A percentile compares a stretch with the other conserved stretches of the same genome.
Conservation (phyloP, 1,140 invertebrate genomes). For the Brachionus calyciflorus region DNA sequence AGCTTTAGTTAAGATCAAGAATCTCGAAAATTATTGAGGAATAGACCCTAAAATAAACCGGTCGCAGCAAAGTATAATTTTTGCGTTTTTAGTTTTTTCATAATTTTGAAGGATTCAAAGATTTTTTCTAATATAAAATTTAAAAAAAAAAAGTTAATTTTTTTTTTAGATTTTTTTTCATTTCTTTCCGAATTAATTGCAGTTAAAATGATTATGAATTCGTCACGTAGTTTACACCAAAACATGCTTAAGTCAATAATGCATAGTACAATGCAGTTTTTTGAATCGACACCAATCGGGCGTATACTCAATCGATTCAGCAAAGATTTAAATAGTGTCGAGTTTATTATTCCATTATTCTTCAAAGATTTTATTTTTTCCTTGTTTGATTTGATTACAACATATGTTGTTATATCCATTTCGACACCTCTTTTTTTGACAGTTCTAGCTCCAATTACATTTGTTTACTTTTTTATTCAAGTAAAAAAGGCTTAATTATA, state of each 20-base stretch:
- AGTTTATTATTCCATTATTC: constrained; percentile 63
- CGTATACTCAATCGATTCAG: constrained; percentile 72
- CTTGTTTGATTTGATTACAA: constrained; percentile 73
- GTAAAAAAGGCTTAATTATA: too few species aligned
- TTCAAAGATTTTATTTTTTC: constrained; percentile 59
- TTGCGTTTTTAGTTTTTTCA: too few species aligned
- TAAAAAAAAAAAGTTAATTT: too few species aligned
- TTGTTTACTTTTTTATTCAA: constrained; percentile 82
- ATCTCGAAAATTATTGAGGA: too few species aligned
- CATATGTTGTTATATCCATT: constrained; percentile 81
- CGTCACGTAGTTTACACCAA: constrained; percentile 1
- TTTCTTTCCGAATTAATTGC: neutral
- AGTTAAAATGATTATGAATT: constrained; percentile 28
- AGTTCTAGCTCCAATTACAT: constrained; percentile 76
- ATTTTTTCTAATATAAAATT: too few species aligned
- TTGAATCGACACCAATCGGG: constrained; percentile 74
- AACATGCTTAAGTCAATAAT: constrained; percentile 59
- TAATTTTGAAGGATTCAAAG: neutral
- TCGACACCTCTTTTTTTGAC: constrained; percentile 80
- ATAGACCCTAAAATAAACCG: too few species aligned
- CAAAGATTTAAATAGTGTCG: constrained; percentile 63
- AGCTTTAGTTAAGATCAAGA: too few species aligned
- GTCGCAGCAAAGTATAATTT: too few species aligned
- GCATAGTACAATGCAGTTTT: constrained; percentile 71
- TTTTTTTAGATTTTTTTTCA: neutral